Conservation (phyloP, 2,888 invertebrate genomes). For the Plusia festucae region DNA sequence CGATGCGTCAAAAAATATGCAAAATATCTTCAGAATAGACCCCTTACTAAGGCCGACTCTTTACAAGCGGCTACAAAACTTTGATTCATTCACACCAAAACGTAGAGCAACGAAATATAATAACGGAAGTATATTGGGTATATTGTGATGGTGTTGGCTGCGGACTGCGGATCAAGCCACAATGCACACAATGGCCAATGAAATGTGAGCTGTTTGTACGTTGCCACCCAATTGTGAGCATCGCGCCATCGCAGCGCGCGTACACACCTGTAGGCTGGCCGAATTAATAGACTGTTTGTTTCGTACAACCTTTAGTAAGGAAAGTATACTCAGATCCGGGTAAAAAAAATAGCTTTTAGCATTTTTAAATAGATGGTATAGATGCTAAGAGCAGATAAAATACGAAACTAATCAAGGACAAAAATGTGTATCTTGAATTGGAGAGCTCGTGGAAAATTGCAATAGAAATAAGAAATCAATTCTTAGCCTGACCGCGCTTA, state of each 20-base stretch:
- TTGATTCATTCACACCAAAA: conserved; percentile 9
- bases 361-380: too few species aligned
- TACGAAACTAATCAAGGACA: too few species aligned
- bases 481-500: too few species aligned
- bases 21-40: not conserved
- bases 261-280: not conserved
- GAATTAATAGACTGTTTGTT: not conserved
- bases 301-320: not conserved
- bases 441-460: too few species aligned
- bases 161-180: conserved; percentile 32
- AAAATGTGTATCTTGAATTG: too few species aligned
- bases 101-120: conserved; percentile 16
- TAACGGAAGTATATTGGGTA: conserved; percentile 29
- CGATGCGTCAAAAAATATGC: not conserved
- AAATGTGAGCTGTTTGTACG: conserved; percentile 21
- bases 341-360: too few species aligned
- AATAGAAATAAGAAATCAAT: too few species aligned
- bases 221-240: conserved; percentile 51
- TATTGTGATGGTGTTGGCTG: conserved; percentile 48
- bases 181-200: conserved; percentile 55
- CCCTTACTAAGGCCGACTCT: not conserved
- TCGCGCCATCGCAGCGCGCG: conserved; percentile 28
- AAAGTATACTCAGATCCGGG: too few species aligned
- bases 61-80: not conserved
- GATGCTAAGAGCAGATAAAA: not conserved